Conservation (phyloP, 30 jellyfish, hydroid and myxozoan species). For the Chrysaora quinquecirrha region DNA sequence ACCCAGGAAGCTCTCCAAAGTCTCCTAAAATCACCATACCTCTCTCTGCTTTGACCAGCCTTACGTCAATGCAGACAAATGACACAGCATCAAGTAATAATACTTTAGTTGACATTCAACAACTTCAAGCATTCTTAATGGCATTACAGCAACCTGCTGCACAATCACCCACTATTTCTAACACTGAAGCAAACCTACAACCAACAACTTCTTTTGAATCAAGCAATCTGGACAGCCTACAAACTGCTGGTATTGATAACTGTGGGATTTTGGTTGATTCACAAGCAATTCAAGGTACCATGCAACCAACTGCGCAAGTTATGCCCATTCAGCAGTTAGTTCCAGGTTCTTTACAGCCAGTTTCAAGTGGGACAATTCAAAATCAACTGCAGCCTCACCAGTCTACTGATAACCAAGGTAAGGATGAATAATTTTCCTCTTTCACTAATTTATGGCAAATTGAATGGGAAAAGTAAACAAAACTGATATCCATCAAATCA, state of each 20-base stretch:
- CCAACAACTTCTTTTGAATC: slow-evolving; percentile 21
- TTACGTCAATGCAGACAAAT: slow-evolving; percentile 29
- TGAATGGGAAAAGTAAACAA: no score
- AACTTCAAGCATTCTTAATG: slow-evolving; percentile 63
- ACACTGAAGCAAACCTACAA: not conserved
- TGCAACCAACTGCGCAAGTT: not conserved
- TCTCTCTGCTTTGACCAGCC: slow-evolving; percentile 34
- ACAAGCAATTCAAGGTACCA: not conserved
- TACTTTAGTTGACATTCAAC: slow-evolving; percentile 48
- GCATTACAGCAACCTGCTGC: slow-evolving; percentile 41
- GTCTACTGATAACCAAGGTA: not conserved
- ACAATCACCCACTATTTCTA: not conserved
- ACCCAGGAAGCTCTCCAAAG: not conserved
- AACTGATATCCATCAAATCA: no score
- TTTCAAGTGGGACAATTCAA: not conserved
- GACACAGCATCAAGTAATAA: slow-evolving; percentile 2
- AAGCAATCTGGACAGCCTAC: slow-evolving; percentile 22
- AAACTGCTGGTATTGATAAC: not conserved
- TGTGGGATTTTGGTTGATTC: not conserved
- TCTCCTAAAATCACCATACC: slow-evolving; percentile 62
- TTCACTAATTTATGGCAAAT: no score
- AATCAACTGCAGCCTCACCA: not conserved
- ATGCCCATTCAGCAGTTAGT: not conserved
- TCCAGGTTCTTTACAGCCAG: not conserved
- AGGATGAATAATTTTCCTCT: not conserved